phyloP scores from a whole-genome alignment of 2,888 invertebrate species.

The Melieria picta region DNA sequence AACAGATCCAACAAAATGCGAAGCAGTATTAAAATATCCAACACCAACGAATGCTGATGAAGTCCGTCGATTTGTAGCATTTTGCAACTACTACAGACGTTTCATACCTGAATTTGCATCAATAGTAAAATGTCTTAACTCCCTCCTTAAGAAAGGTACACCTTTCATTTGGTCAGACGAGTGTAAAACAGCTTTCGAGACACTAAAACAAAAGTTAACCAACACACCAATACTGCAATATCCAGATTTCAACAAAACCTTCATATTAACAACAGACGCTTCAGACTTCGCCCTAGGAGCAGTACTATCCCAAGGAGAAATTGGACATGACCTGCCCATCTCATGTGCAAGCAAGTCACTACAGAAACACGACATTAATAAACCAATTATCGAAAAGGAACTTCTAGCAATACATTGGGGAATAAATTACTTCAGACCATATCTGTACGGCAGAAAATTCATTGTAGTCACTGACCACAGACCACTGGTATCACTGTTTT shows the following conservation, averaged over 20 bases:
- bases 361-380: conserved; percentile 10
- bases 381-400: too few species aligned
- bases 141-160: neutral
- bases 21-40: too few species aligned
- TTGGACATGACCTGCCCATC: neutral
- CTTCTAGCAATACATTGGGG: too few species aligned
- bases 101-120: too few species aligned
- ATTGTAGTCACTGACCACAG: too few species aligned
- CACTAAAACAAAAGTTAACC: neutral
- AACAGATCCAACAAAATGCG: too few species aligned
- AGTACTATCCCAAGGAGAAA: neutral
- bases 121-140: too few species aligned
- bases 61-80: too few species aligned
- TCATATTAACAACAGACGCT: neutral
- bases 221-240: neutral
- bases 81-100: too few species aligned
- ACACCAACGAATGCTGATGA: too few species aligned
- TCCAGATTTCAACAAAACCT: neutral
- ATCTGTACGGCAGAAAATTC: conserved; percentile 8
- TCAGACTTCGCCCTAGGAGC: conserved; percentile 3
- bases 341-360: conserved; percentile 10
- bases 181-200: neutral
- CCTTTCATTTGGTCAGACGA: conserved; percentile 5
- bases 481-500: conserved; percentile 2
- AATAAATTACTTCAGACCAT: neutral